phyloP scores from a whole-genome alignment of 2,113 vertebrate genomes.

The Caretta caretta region DNA sequence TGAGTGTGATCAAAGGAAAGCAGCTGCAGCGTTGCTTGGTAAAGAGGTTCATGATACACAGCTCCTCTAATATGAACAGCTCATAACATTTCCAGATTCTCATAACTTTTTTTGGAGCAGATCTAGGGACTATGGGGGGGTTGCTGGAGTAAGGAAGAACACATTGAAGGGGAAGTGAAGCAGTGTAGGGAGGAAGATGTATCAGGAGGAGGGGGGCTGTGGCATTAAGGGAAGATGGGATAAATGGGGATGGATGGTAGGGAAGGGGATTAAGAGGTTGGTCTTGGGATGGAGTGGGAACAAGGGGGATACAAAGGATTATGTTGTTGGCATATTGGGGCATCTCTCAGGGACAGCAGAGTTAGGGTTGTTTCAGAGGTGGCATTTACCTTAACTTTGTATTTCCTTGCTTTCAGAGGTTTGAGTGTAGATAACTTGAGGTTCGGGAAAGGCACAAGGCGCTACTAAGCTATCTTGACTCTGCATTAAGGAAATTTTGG shows the following conservation, averaged over 20 bases:
- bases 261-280: not conserved
- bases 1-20: no score
- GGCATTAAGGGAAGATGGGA: not conserved
- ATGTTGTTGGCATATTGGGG: not conserved
- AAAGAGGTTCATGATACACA: no score
- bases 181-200: not conserved
- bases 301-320: not conserved
- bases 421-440: not conserved
- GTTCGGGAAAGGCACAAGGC: not conserved
- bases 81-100: no score
- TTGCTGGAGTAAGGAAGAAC: not conserved
- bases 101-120: no score
- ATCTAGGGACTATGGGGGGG: no score
- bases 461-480: not conserved
- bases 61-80: no score
- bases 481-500: not conserved
- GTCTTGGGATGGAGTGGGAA: not conserved
- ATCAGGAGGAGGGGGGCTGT: not conserved
- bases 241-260: not conserved
- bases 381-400: not conserved
- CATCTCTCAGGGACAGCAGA: not conserved
- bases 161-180: not conserved
- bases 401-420: not conserved
- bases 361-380: not conserved
- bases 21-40: no score